Evolutionary conservation across 2,113 vertebrate species (phyloP).

Genomic region (Charadrius vociferus): DNA sequence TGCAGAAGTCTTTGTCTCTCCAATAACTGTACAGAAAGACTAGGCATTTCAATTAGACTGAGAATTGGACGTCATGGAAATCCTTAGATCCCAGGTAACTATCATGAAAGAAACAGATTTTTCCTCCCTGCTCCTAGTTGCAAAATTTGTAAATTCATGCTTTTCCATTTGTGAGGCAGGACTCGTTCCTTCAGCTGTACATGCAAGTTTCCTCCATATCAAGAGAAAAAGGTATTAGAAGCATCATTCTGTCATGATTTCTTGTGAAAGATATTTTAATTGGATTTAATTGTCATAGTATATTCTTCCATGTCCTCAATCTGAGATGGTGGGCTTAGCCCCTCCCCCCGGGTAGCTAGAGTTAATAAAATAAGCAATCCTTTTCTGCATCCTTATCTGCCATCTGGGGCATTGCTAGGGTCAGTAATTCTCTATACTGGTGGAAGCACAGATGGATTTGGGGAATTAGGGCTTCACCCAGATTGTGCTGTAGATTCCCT

Average conservation of each 20-base stretch:
- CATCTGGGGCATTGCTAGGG: slow-evolving; percentile 19
- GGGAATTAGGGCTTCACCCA: slow-evolving; percentile 52
- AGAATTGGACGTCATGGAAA: not conserved
- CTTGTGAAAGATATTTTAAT: not conserved
- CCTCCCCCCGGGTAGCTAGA: not conserved
- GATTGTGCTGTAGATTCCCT: slow-evolving; percentile 16
- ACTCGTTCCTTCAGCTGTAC: not conserved
- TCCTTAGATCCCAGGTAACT: not conserved
- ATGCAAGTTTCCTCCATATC: not conserved
- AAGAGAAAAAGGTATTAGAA: not conserved
- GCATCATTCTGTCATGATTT: not conserved
- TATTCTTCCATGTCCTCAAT: not conserved
- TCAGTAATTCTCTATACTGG: not conserved
- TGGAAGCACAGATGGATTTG: slow-evolving; percentile 44
- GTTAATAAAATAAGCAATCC: slow-evolving; percentile 8
- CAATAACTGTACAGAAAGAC: not conserved
- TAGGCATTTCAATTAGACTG: not conserved
- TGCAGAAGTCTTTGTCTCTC: not conserved
- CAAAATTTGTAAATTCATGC: not conserved
- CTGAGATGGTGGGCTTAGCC: not conserved
- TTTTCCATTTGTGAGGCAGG: not conserved
- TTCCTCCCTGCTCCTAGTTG: fast-evolving
- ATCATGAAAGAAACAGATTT: not conserved
- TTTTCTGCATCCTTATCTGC: slow-evolving; percentile 16
- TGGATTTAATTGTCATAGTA: not conserved